These are phyloP conservation scores for Heterohyrax brucei DNA, from an alignment of 2,797 vertebrate genomes.

Conservation along the genomic window DNA sequence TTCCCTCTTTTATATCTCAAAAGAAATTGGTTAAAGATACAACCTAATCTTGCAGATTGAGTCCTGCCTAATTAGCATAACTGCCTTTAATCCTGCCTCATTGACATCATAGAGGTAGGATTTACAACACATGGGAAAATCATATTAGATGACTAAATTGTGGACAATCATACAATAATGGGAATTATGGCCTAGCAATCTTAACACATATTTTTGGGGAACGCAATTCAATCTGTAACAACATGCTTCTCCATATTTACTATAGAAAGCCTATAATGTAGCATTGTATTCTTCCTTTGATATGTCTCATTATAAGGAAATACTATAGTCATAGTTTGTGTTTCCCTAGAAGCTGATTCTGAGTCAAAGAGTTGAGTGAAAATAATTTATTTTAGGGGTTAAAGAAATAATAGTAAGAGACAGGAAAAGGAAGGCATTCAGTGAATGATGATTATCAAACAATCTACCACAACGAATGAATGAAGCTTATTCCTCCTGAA, in stretches of 20 bases:
- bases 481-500: slow-evolving; percentile 24
- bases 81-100: too few species aligned
- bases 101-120: too few species aligned
- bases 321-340: neutral
- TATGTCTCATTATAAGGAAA: slow-evolving; percentile 29
- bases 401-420: neutral
- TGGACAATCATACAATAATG: too few species aligned
- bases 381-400: slow-evolving; percentile 35
- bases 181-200: too few species aligned
- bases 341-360: neutral
- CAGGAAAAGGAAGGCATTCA: neutral
- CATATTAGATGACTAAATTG: too few species aligned
- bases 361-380: slow-evolving; percentile 38
- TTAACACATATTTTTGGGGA: too few species aligned
- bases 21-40: too few species aligned
- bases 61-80: too few species aligned
- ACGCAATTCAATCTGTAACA: too few species aligned
- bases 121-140: too few species aligned
- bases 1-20: too few species aligned
- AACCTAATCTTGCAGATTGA: too few species aligned
- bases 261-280: slow-evolving; percentile 44
- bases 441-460: slow-evolving; percentile 23
- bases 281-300: slow-evolving; percentile 20
- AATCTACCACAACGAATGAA: neutral
- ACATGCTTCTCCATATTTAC: slow-evolving; percentile 48